Conservation (phyloP, 2,888 invertebrate genomes). For the Coenonympha arcania region DNA sequence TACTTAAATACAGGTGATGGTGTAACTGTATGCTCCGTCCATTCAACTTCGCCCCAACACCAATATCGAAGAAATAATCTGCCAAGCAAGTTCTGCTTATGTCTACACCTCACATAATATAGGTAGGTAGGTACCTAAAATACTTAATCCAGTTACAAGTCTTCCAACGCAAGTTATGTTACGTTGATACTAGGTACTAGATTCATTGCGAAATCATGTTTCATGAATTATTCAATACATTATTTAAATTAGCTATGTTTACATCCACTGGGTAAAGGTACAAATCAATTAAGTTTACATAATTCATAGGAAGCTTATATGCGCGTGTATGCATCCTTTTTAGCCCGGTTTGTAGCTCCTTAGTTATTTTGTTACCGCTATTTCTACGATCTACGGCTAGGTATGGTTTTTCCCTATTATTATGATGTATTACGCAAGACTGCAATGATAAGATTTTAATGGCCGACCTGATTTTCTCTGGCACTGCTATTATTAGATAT, state of each 20-base stretch:
- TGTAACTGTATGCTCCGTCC: too few species aligned
- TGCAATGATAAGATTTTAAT: constrained; percentile 14
- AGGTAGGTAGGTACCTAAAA: too few species aligned
- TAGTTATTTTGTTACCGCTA: constrained; percentile 21
- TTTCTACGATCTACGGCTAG: constrained; percentile 15
- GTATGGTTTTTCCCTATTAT: constrained; percentile 16
- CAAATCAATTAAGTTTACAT: background rate
- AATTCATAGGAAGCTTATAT: background rate
- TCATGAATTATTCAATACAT: background rate
- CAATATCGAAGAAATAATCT: too few species aligned
- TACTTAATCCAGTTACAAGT: background rate
- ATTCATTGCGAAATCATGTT: background rate
- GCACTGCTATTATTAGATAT: background rate
- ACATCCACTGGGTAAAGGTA: background rate
- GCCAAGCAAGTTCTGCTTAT: too few species aligned
- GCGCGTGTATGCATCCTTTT: background rate
- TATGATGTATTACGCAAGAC: constrained; percentile 17
- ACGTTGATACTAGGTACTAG: background rate
- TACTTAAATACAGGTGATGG: too few species aligned
- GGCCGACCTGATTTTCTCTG: background rate
- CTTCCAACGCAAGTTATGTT: background rate
- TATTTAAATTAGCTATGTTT: background rate
- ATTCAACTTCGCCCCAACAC: too few species aligned
- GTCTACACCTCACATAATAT: too few species aligned
- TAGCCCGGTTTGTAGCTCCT: constrained; percentile 8